Percentiles rank a stretch among this genome's conserved stretches.
Conservation (phyloP, 2,888 invertebrate genomes). For the Willowsia nigromaculata region DNA sequence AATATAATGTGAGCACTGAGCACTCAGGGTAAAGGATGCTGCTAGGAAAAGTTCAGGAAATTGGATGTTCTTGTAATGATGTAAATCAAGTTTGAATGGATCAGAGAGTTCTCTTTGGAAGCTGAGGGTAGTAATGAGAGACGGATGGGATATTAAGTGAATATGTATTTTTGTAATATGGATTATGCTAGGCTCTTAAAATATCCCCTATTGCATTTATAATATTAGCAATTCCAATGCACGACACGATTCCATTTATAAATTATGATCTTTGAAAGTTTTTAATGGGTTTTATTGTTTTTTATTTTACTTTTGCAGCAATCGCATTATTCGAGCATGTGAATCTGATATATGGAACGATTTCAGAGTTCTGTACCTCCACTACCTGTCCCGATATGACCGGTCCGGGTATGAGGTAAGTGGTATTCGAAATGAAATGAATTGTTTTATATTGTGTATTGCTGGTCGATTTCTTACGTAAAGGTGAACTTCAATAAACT, state of each 20-base stretch:
- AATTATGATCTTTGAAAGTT: too few relatives aligned
- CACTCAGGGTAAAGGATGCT: neutral
- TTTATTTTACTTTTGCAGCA: conserved; percentile 83
- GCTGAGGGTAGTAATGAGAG: neutral
- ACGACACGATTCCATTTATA: too few relatives aligned
- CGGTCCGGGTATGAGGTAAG: conserved; percentile 95
- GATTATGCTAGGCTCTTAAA: neutral
- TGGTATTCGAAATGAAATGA: neutral
- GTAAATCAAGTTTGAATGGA: neutral
- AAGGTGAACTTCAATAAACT: too few relatives aligned
- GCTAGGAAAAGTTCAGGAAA: neutral
- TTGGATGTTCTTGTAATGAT: conserved; percentile 1
- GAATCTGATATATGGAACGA: conserved; percentile 98
- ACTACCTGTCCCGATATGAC: conserved; percentile 98
- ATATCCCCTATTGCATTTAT: too few relatives aligned
- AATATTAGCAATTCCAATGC: too few relatives aligned
- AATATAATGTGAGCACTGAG: neutral
- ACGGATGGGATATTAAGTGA: neutral
- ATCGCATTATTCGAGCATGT: conserved; percentile 99
- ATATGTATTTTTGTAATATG: neutral
- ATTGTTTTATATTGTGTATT: neutral
- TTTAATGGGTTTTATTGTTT: neutral
- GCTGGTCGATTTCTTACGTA: neutral
- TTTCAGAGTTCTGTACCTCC: conserved; percentile 99
- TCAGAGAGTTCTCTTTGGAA: neutral